A percentile compares a stretch with the other conserved stretches of the same genome.
Evolutionary conservation across 2,797 vertebrate species (phyloP).

Genomic region (Alauda arvensis): DNA sequence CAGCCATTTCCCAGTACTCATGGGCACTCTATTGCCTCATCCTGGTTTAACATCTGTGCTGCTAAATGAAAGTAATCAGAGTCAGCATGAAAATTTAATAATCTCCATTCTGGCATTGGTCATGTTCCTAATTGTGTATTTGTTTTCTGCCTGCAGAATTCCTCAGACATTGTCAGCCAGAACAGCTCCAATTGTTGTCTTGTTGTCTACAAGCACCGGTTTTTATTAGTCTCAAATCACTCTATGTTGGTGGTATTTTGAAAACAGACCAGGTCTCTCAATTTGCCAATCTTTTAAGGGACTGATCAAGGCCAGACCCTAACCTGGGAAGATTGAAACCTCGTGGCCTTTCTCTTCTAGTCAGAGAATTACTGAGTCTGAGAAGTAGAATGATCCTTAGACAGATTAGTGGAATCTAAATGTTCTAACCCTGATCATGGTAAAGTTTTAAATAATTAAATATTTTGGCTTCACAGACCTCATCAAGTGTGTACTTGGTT

Average conservation of each 20-base stretch:
- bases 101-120: neutral
- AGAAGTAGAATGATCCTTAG: neutral
- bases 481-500: neutral
- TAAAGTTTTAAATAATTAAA: neutral
- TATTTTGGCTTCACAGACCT: neutral
- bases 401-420: neutral
- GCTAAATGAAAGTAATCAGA: constrained; percentile 48
- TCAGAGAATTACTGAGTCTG: neutral
- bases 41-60: constrained; percentile 29
- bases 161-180: neutral
- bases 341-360: neutral
- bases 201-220: neutral
- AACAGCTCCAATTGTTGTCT: neutral
- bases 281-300: neutral
- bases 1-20: neutral
- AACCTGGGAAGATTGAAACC: neutral
- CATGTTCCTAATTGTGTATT: neutral
- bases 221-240: neutral
- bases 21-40: neutral
- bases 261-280: neutral
- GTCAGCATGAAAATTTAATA: constrained; percentile 47
- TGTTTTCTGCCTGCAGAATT: neutral
- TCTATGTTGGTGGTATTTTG: neutral
- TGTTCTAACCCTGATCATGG: neutral
- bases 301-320: neutral